Base-by-base conservation (phyloP, 2,113 vertebrate species). In the Solea solea region DNA sequence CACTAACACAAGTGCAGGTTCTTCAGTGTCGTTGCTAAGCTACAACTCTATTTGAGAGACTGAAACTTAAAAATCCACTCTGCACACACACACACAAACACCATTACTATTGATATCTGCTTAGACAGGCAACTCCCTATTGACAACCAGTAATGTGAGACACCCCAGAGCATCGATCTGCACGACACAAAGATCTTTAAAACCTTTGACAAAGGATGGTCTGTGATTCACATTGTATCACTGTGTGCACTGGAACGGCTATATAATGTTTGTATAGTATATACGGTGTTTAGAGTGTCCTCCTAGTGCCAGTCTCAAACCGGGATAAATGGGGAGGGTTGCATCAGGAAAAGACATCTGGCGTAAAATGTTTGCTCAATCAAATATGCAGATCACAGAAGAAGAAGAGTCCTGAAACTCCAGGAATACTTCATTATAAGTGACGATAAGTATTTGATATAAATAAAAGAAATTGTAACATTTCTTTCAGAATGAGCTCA, bases 131-230 rank as follows among this genome's bases (percentile, higher is more conserved):
- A 71, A 86, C 80, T 84, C 77, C 68, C 40, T 85, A 88, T 89
- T 80, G 86, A 91, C 80, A 79, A 61, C 27, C 64, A 16, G 86
- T 91, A 92, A 91, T 89, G 76, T 3, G 53, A 89, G 79, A 90
- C 55, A 84, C 76, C 63, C 69, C 42, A 67, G 62, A 80, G 58
- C 77, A 92, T 91, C 65, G 90, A 92, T 89, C 76, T 74, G 16
- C 69, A 60, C 80, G 67, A 21, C 56, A 65, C 67, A 40, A 64
- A 74, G 74, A 85, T 91, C 84, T 88, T 90, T 88, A 65, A 65
- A 65, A 44, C 66, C 41, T 46, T 63, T 66, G 80, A 83, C 57
- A 67, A 65, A 72, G 61, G 64, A 77, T 48, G 51, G 42, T 74
- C 44, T 45, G 60, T 61, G 61, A 55, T 87, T 76, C 28, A 64